Percentiles rank a stretch among this genome's conserved stretches.
Evolutionary conservation across 1,140 invertebrate species (phyloP).

Genomic region (Drosophila funebris): DNA sequence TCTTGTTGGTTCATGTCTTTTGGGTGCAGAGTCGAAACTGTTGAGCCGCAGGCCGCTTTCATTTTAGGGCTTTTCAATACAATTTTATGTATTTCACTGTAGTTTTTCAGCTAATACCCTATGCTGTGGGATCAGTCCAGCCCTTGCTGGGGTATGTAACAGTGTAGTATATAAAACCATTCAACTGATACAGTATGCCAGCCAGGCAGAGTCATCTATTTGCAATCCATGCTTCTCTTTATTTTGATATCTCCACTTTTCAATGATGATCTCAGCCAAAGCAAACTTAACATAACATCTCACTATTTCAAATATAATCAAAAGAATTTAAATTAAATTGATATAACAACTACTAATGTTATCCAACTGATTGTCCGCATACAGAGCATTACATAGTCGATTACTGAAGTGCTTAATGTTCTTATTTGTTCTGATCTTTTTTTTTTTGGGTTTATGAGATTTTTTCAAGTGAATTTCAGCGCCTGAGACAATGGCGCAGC

Average conservation of each 20-base stretch:
- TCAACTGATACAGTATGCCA: no score
- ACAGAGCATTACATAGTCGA: conserved; percentile 45
- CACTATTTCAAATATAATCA: no score
- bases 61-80: conserved; percentile 77
- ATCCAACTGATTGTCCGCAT: neutral
- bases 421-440: conserved; percentile 9
- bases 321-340: no score
- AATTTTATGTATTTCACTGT: conserved; percentile 61
- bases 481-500: conserved; percentile 68
- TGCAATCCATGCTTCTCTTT: no score
- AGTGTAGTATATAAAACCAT: no score
- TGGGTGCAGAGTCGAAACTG: conserved; percentile 60
- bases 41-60: conserved; percentile 53
- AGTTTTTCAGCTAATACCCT: conserved; percentile 60
- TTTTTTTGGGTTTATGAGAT: conserved; percentile 48
- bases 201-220: no score
- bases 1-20: conserved; percentile 31
- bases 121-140: neutral
- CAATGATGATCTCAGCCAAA: no score
- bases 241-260: no score
- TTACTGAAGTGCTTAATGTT: neutral
- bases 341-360: no score
- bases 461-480: conserved; percentile 79
- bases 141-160: neutral
- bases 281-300: no score